A percentile compares a stretch with the other conserved stretches of the same genome.
These are phyloP conservation scores for Loriculus beryllinus DNA, from an alignment of 2,797 vertebrate species.

Conservation along the genomic window DNA sequence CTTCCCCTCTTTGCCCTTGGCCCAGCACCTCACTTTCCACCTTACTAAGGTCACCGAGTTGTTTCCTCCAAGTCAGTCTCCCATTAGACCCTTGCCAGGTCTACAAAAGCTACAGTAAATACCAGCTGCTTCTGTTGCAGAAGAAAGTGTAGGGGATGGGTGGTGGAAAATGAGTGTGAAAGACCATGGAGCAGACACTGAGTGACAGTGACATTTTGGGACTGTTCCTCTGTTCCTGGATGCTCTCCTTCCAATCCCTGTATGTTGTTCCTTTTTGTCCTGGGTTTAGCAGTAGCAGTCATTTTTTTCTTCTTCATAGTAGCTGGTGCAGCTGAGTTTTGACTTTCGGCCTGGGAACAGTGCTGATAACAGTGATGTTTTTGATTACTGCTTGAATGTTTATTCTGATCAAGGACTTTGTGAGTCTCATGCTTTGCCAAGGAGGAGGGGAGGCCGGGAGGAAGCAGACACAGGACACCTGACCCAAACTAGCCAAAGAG, in stretches of 20 bases:
- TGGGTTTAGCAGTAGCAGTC: too few species aligned
- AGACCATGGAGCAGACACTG: neutral
- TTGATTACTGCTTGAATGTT: too few species aligned
- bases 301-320: too few species aligned
- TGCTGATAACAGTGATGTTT: too few species aligned
- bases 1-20: neutral
- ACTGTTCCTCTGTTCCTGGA: neutral
- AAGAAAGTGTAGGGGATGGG: fast-evolving
- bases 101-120: neutral
- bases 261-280: neutral
- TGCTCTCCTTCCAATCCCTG: neutral
- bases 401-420: too few species aligned
- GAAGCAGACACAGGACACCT: too few species aligned
- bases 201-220: neutral
- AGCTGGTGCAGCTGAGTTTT: too few species aligned
- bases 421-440: too few species aligned
- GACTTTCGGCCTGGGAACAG: too few species aligned
- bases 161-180: neutral
- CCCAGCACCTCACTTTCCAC: neutral
- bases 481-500: too few species aligned
- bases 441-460: too few species aligned
- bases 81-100: fast-evolving
- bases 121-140: neutral
- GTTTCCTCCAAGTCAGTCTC: neutral
- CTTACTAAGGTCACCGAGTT: neutral